These are phyloP conservation scores for Heteromyza rotundicornis DNA, from an alignment of 2,888 invertebrate species.

Conservation along the genomic window DNA sequence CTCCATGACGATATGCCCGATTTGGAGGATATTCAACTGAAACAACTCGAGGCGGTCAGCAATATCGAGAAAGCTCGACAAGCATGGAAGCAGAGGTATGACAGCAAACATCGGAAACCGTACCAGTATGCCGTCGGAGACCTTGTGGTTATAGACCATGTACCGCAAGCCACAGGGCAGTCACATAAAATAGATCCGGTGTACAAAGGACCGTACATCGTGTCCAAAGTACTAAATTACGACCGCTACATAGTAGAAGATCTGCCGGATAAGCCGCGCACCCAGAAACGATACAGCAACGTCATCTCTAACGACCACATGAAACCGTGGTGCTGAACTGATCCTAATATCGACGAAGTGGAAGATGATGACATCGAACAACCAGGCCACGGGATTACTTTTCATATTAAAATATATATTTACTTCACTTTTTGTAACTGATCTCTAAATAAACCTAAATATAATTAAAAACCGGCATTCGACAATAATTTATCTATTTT, in stretches of 20 bases:
- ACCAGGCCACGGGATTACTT: too few relatives aligned
- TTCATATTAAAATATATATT: too few relatives aligned
- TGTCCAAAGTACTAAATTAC: conserved; percentile 21
- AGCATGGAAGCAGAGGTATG: conserved; percentile 20
- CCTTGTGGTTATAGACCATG: conserved; percentile 17
- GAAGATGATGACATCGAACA: too few relatives aligned
- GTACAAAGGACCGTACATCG: conserved; percentile 23
- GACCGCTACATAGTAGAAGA: conserved; percentile 27
- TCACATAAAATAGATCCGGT: conserved; percentile 25
- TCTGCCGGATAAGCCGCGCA: conserved; percentile 18
- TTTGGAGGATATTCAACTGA: neutral
- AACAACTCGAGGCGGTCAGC: neutral
- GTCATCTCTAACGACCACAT: conserved; percentile 25
- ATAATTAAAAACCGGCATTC: too few relatives aligned
- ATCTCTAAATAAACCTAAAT: too few relatives aligned
- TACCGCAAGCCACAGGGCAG: conserved; percentile 19
- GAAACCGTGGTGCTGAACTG: conserved; percentile 24
- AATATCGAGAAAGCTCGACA: conserved; percentile 17
- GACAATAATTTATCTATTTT: too few relatives aligned
- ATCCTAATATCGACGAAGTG: conserved; percentile 20
- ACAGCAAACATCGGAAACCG: conserved; percentile 24
- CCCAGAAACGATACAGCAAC: conserved; percentile 20
- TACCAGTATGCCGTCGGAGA: conserved; percentile 18
- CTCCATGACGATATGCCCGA: conserved; percentile 21
- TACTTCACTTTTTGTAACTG: too few relatives aligned